Evolutionary conservation across 2,113 vertebrate genomes (phyloP).

Genomic region (Alosa alosa): DNA sequence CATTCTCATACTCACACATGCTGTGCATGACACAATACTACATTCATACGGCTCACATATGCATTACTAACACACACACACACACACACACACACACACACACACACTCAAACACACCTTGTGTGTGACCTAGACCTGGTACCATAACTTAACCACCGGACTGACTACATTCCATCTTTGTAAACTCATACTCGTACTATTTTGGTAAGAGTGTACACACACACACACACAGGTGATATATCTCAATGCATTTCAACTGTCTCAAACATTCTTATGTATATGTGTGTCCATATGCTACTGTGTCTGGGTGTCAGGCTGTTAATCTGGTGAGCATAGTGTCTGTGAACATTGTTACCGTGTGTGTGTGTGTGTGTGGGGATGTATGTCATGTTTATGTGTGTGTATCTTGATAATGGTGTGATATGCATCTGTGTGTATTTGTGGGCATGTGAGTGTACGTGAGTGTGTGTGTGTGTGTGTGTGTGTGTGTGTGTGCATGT

Average conservation of each 20-base stretch:
- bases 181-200: not conserved
- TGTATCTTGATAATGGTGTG: too few relatives aligned
- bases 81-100: constrained; percentile 3
- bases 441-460: not conserved
- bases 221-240: not conserved
- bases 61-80: constrained; percentile 4
- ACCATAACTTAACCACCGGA: too few relatives aligned
- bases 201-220: not conserved
- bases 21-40: not conserved
- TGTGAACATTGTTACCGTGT: too few relatives aligned
- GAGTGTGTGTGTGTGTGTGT: not conserved
- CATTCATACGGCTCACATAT: not conserved
- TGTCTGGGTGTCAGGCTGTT: too few relatives aligned
- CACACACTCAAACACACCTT: not conserved
- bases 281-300: not conserved
- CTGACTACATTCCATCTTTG: too few relatives aligned
- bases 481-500: not conserved
- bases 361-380: not conserved
- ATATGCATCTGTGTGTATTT: too few relatives aligned
- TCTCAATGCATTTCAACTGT: not conserved
- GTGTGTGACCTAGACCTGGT: too few relatives aligned
- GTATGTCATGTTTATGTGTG: not conserved
- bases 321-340: too few relatives aligned
- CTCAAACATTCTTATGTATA: not conserved
- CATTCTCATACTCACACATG: too few relatives aligned